Percentiles rank a stretch among this genome's conserved stretches.
Evolutionary conservation across 2,888 invertebrate species (phyloP).

Genomic region (Drepana falcataria): DNA sequence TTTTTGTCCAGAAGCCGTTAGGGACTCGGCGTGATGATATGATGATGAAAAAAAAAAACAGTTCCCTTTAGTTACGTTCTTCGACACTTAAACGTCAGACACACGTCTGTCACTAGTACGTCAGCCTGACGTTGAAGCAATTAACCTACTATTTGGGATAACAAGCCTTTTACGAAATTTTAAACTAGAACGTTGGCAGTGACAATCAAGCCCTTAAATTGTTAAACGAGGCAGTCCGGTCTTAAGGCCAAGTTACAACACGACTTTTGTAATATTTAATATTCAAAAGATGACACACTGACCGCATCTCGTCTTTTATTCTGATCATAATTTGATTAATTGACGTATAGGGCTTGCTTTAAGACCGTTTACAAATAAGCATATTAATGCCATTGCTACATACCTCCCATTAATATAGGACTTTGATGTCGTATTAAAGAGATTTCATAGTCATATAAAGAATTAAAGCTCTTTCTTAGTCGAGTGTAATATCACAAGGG

Average conservation of each 20-base stretch:
- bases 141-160: background rate
- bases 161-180: background rate
- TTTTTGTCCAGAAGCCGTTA: too few relatives aligned
- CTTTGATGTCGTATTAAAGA: too few relatives aligned
- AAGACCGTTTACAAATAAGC: background rate
- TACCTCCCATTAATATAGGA: too few relatives aligned
- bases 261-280: slow-evolving; percentile 14
- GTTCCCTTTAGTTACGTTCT: too few relatives aligned
- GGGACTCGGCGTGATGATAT: too few relatives aligned
- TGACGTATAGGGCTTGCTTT: background rate
- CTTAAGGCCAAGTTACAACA: slow-evolving; percentile 24
- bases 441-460: too few relatives aligned
- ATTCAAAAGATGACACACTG: background rate
- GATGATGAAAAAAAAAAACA: too few relatives aligned
- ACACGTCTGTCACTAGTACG: too few relatives aligned
- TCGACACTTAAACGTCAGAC: too few relatives aligned
- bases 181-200: slow-evolving; percentile 10
- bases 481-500: too few relatives aligned
- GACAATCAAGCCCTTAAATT: slow-evolving; percentile 7
- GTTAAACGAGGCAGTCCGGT: background rate
- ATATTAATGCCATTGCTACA: background rate
- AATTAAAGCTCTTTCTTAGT: too few relatives aligned
- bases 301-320: background rate
- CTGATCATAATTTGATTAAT: background rate
- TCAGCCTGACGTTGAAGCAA: background rate